A percentile compares a stretch with the other conserved stretches of the same genome.
phyloP scores from a whole-genome alignment of 2,113 vertebrate species.

The Macquaria ambigua region DNA sequence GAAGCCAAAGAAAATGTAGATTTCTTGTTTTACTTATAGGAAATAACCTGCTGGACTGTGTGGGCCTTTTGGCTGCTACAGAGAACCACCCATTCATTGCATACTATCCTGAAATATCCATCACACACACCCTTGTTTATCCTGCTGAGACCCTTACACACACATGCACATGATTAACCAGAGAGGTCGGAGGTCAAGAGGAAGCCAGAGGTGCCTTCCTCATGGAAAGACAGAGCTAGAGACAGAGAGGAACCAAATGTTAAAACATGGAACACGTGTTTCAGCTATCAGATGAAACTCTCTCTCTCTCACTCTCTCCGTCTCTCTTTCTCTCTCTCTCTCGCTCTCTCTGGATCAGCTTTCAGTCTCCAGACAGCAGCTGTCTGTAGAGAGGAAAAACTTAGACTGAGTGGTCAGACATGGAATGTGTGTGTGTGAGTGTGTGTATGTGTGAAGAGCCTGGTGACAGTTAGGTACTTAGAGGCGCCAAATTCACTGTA shows the following conservation, averaged over 20 bases:
- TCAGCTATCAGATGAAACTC: constrained; percentile 70
- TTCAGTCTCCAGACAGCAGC: constrained; percentile 78
- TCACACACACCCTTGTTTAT: neutral
- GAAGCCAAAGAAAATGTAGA: neutral
- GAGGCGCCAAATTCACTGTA: constrained; percentile 39
- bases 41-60: neutral
- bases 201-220: constrained; percentile 54
- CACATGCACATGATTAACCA: constrained; percentile 42
- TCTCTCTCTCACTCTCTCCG: neutral
- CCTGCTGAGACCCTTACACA: constrained; percentile 31
- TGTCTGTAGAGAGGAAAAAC: constrained; percentile 72
- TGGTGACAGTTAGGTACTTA: constrained; percentile 48
- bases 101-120: constrained; percentile 14
- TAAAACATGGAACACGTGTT: constrained; percentile 78
- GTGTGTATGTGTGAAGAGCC: constrained; percentile 30
- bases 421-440: constrained; percentile 59
- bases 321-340: neutral
- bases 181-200: constrained; percentile 58
- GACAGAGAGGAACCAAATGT: constrained; percentile 58
- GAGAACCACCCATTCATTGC: constrained; percentile 6
- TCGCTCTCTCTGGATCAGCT: constrained; percentile 60
- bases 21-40: neutral
- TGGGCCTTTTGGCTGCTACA: neutral
- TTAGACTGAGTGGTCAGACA: constrained; percentile 58
- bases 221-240: constrained; percentile 37